Evolutionary conservation across 2,797 vertebrate genomes (phyloP), one percentile per base, ranked within the genome.

Genomic region (Loriculus beryllinus): DNA sequence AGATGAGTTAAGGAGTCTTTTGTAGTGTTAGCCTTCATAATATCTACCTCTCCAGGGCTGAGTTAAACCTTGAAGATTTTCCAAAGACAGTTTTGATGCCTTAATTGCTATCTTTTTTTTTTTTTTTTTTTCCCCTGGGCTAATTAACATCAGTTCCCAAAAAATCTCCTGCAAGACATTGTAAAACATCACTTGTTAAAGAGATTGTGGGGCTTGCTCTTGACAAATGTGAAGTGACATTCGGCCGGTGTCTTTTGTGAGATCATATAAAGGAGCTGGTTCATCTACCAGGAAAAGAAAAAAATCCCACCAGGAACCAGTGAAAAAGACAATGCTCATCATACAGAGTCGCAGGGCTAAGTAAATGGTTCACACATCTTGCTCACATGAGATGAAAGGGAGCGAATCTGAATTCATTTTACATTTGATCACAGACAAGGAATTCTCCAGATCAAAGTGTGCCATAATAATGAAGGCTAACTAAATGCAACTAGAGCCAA

Each of bases 211-310:
- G 87, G 45, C 93, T 95, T 95, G 77, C 51, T 94, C 87, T 97
- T 97, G 98, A 98, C 97, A 97, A 98, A 97, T 96, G 93, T 86
- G 95, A 98, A 96, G 95, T 97, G 97, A 97, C 97, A 97, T 97
- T 92, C 93, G 93, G 83, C 87, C 20, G 54, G 78, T 94, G 78
- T 94, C 97, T 97, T 98, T 98, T 98, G 97, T 98, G 95, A 92
- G 92, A 95, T 95, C 59, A 90, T 96, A 97, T 97, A 97, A 98
- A 98, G 86, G 96, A 97, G 78, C 67, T 94, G 81, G 94, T 96
- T 97, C 93, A 91, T 96, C 90, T 91, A 96, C 74, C 54, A 91
- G 90, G 88, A 91, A 94, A 91, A 93, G 82, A 83, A 93, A 96
- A 93, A 95, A 95, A 94, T 62, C 94, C 88, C 95, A 94, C 86